A percentile compares a stretch with the other conserved stretches of the same genome.
phyloP scores from a whole-genome alignment of 2,113 vertebrate genomes.

The Ivindomyrus marchei region DNA sequence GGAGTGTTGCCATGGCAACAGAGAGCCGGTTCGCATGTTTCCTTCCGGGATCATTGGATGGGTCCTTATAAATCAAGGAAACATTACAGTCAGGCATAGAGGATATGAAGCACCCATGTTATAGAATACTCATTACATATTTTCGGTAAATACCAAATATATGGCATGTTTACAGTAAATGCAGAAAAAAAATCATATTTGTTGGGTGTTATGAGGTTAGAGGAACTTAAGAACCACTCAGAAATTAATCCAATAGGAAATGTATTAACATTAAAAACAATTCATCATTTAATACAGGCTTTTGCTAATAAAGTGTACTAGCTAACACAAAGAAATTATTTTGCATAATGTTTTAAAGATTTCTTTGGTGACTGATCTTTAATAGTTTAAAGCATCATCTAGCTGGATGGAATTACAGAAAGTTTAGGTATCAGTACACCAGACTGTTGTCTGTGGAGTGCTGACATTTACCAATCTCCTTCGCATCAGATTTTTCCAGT shows the following conservation, averaged over 20 bases:
- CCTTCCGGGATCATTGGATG: constrained; percentile 3
- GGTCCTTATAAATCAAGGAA: background rate
- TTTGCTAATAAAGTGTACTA: background rate
- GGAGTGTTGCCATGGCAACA: background rate
- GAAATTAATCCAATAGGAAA: background rate
- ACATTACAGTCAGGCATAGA: background rate
- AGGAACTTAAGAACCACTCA: background rate
- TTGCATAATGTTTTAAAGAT: background rate
- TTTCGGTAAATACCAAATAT: background rate
- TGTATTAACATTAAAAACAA: background rate
- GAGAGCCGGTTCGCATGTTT: background rate
- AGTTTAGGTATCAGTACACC: background rate
- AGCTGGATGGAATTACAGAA: background rate
- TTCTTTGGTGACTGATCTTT: background rate
- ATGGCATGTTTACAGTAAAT: background rate
- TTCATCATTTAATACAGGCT: background rate
- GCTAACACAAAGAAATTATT: background rate
- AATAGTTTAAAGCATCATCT: background rate
- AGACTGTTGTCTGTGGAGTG: background rate
- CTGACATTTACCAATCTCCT: background rate
- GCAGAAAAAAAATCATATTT: background rate
- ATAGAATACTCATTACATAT: background rate
- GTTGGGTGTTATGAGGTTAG: background rate
- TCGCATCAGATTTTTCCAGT: background rate
- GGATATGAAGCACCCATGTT: background rate